These are phyloP conservation scores for Pollenia amentaria DNA, from an alignment of 2,888 invertebrate species.

Conservation along the genomic window DNA sequence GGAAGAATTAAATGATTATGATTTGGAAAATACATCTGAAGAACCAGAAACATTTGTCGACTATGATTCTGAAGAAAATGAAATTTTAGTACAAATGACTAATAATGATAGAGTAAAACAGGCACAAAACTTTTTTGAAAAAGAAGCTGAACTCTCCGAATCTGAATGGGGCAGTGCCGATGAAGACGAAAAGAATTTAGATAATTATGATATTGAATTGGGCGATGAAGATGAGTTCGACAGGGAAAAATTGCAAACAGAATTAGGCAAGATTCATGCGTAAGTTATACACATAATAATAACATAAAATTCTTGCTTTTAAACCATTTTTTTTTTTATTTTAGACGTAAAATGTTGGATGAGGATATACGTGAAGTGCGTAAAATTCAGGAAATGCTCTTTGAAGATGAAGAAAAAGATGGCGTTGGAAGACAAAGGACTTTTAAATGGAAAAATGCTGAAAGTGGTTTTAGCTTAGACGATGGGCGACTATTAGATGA, in stretches of 20 bases:
- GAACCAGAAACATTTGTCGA: conserved; percentile 86
- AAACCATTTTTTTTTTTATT: conserved; percentile 14
- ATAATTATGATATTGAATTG: conserved; percentile 92
- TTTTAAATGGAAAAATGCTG: conserved; percentile 94
- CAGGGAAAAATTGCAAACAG: conserved; percentile 90
- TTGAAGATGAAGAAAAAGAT: conserved; percentile 95
- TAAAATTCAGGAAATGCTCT: conserved; percentile 92
- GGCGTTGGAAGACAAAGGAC: conserved; percentile 91
- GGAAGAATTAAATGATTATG: conserved; percentile 78
- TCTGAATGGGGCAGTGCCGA: conserved; percentile 95
- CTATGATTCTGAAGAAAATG: conserved; percentile 95
- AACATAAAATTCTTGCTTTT: conserved; percentile 1
- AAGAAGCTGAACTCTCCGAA: conserved; percentile 96
- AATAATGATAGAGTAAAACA: conserved; percentile 84
- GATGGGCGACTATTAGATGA: conserved; percentile 77
- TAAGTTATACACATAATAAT: conserved; percentile 84
- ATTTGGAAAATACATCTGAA: conserved; percentile 81
- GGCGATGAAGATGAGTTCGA: conserved; percentile 94
- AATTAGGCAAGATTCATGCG: conserved; percentile 94
- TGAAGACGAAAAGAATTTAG: conserved; percentile 92
- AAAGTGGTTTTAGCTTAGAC: conserved; percentile 84
- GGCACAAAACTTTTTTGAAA: conserved; percentile 91
- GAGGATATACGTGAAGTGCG: conserved; percentile 94
- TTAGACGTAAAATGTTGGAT: conserved; percentile 91
- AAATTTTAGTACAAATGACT: conserved; percentile 85